Evolutionary conservation across 2,797 vertebrate genomes (phyloP).

Genomic region (Eulemur mongoz): DNA sequence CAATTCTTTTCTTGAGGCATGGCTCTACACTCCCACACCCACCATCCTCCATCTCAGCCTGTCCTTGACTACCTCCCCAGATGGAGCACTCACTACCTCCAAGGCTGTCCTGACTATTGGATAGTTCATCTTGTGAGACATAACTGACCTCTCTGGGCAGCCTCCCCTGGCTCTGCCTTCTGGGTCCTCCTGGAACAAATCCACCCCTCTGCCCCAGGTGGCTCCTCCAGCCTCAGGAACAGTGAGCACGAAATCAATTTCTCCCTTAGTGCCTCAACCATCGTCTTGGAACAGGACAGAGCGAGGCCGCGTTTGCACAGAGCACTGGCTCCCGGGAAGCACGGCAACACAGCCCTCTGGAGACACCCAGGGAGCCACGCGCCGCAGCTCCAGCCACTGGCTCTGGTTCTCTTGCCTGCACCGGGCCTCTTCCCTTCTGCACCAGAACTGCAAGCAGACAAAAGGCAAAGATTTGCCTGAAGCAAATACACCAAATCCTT

Average conservation of each 20-base stretch:
- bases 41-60: too few relatives aligned
- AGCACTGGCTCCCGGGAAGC: neutral
- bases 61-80: neutral
- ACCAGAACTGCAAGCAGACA: constrained; percentile 9
- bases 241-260: neutral
- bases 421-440: neutral
- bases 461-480: constrained; percentile 62
- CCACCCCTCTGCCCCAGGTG: neutral
- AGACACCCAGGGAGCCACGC: neutral
- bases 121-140: neutral
- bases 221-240: neutral
- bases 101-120: neutral
- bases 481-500: constrained; percentile 62
- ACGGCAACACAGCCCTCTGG: too few relatives aligned
- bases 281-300: neutral
- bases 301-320: neutral
- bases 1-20: neutral
- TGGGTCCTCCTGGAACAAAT: neutral
- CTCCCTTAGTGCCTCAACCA: neutral
- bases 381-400: neutral
- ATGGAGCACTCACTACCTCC: neutral
- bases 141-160: neutral
- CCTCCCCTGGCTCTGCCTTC: neutral
- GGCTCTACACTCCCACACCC: neutral
- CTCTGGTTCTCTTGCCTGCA: neutral